Evolutionary conservation across 2,888 invertebrate genomes (phyloP).

Genomic region (Sesia apiformis): DNA sequence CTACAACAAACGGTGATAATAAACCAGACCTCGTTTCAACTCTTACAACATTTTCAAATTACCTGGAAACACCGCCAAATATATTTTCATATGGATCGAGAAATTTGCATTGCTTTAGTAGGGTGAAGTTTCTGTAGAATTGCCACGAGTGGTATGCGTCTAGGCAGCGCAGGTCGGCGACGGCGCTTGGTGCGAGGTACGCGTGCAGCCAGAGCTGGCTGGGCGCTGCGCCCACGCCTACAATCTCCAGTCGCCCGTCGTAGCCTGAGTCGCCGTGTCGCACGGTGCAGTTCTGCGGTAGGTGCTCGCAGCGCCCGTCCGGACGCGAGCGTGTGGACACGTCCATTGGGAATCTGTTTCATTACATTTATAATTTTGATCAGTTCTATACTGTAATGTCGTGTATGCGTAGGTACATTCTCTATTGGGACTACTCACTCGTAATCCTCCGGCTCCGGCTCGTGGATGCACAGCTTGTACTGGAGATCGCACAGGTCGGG

Average conservation of each 20-base stretch:
- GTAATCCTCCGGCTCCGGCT: background rate
- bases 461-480: background rate
- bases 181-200: conserved; percentile 88
- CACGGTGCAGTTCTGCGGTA: background rate
- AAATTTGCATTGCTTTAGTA: background rate
- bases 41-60: background rate
- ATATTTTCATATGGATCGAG: background rate
- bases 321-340: background rate
- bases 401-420: background rate
- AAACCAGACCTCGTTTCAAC: too few relatives aligned
- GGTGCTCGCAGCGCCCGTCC: background rate
- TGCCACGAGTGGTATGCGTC: background rate
- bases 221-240: conserved; percentile 71
- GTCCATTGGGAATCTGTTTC: background rate
- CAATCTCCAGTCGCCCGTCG: background rate
- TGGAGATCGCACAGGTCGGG: background rate
- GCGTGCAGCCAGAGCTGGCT: conserved; percentile 81
- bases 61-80: background rate
- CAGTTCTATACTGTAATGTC: background rate
- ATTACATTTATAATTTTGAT: background rate
- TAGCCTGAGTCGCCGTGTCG: background rate
- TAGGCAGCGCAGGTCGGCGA: conserved; percentile 58
- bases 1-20: too few relatives aligned
- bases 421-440: background rate
- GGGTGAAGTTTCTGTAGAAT: background rate